phyloP scores from a whole-genome alignment of 2,888 invertebrate genomes.

The Lepidocyrtinus sp. region DNA sequence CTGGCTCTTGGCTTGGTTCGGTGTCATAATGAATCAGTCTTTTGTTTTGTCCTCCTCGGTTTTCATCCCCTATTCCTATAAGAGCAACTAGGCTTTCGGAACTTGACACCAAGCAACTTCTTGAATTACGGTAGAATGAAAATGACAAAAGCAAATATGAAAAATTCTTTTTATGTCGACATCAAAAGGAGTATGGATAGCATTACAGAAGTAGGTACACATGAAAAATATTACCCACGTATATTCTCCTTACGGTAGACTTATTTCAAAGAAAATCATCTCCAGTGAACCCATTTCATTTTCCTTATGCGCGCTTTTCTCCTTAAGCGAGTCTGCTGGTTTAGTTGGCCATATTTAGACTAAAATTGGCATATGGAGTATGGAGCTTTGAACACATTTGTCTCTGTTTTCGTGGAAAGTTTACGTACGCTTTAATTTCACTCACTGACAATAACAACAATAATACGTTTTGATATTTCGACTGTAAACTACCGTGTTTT shows the following conservation, averaged over 20 bases:
- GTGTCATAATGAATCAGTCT: neutral
- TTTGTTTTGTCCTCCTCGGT: no score
- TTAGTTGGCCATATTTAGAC: no score
- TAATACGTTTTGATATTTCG: constrained; percentile 27
- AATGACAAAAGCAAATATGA: constrained; percentile 28
- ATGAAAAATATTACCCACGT: constrained; percentile 12
- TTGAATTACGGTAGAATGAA: constrained; percentile 24
- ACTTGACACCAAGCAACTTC: constrained; percentile 12
- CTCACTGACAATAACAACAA: constrained; percentile 12
- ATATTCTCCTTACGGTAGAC: constrained; percentile 6
- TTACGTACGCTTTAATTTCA: constrained; percentile 16
- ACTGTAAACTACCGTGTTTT: constrained; percentile 15
- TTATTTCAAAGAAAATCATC: neutral
- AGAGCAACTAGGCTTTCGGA: no score
- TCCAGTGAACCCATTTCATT: neutral
- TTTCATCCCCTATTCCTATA: no score
- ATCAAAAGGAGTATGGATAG: constrained; percentile 21
- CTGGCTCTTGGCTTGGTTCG: no score
- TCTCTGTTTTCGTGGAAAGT: neutral
- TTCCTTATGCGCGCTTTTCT: no score
- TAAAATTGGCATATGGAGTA: neutral
- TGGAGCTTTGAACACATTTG: no score
- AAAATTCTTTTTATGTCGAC: constrained; percentile 31
- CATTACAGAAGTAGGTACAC: neutral
- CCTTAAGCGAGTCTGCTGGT: no score